Base-by-base conservation (phyloP, 2,888 invertebrate genomes). In the Nasonia oneida region DNA sequence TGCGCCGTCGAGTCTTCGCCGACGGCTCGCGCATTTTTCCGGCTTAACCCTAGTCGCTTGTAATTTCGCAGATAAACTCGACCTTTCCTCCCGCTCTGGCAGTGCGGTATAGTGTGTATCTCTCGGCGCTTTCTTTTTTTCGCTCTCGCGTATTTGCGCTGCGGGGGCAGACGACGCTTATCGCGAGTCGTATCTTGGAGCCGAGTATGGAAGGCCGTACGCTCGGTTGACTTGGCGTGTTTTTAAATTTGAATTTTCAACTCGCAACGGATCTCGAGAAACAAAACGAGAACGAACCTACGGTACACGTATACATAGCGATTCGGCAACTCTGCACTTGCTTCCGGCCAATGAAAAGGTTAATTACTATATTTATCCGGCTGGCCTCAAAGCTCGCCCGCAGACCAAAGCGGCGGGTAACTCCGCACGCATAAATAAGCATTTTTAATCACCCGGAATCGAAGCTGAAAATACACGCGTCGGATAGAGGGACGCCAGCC, bases 341-440 rank as follows among this genome's bases (percentile, higher is more conserved):
- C 70, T 77, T 77, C 84, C 85, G 86, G 81, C 75, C 86, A 80
- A 86, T 89, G 88, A 88, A 89, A 89, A 86, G 87, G 87, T 85
- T 87, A 80, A 87, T 87, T 76, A 81, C 77, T 64, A 75, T 71
- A 77, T 77, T 53, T 73, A 81, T 47, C 15, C 75, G 14, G n/a
- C 61, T 29, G 29, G 29, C 47, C 67, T 76, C 70, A 76, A 81
- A 85, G 84, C 42, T 10, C 33, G 6, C 6, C n/a, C n/a, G 39
- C 39, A 0, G 64, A 53, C 75, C 67, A 75, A 76, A 81, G 14
- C 53, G 29, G 61, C 33, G 18, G 15, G 3, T 50, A 39, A 1
- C 33, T 37, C 37, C 33, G 10, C n/a, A 71, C 77, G 80, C 81
- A 85, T 75, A 83, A 82, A 86, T 86, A 86, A 80, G 80, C 83